phyloP scores from a whole-genome alignment of 2,888 invertebrate species.

The Spodoptera picta region DNA sequence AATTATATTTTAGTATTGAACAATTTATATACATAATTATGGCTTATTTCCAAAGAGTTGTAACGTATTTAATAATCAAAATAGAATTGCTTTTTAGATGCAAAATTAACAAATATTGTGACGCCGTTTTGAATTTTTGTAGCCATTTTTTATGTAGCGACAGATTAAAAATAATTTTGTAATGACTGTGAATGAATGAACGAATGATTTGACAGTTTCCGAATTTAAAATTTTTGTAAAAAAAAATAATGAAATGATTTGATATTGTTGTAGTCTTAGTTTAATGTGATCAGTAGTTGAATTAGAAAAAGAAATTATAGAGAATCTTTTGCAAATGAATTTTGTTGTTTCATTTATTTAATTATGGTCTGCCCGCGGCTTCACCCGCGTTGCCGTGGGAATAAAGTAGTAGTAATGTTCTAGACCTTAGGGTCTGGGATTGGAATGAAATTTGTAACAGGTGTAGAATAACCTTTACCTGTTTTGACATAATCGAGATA shows the following conservation, averaged over 20 bases:
- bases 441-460: no score
- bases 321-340: slow-evolving; percentile 45
- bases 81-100: slow-evolving; percentile 1
- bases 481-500: no score
- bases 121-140: slow-evolving; percentile 20
- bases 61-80: slow-evolving; percentile 18
- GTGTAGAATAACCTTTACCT: no score
- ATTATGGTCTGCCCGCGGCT: no score
- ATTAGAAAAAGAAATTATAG: slow-evolving; percentile 55
- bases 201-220: neutral
- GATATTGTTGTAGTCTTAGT: slow-evolving; percentile 40
- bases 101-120: neutral
- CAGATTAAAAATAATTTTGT: slow-evolving; percentile 16
- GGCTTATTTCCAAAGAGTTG: slow-evolving; percentile 52
- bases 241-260: slow-evolving; percentile 16
- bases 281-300: slow-evolving; percentile 45
- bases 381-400: no score
- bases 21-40: slow-evolving; percentile 33
- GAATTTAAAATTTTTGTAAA: no score
- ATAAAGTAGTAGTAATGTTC: no score
- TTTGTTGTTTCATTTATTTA: slow-evolving; percentile 16
- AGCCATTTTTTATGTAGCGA: slow-evolving; percentile 13
- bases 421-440: no score
- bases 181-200: slow-evolving; percentile 36
- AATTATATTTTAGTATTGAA: slow-evolving; percentile 18